Evolutionary conservation across 2,113 vertebrate genomes (phyloP).

Genomic region (Anhinga anhinga): DNA sequence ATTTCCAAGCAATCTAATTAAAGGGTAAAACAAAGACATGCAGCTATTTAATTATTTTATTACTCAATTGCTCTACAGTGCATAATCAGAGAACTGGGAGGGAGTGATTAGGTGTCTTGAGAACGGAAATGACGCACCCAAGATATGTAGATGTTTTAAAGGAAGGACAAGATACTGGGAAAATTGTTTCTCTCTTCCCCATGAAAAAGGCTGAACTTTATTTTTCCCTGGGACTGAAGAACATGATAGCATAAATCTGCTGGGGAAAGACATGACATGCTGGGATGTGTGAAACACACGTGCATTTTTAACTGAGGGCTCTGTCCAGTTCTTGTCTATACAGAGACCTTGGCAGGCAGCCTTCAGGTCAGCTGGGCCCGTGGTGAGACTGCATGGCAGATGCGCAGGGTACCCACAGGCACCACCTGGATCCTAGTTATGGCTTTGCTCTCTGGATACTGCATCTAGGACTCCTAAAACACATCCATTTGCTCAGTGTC

Average conservation of each 20-base stretch:
- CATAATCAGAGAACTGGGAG: constrained; percentile 5
- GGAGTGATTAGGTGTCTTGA: constrained; percentile 11
- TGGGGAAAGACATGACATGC: neutral
- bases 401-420: neutral
- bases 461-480: neutral
- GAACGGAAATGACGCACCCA: constrained; percentile 54
- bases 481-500: neutral
- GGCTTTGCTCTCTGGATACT: neutral
- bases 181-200: neutral
- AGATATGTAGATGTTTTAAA: neutral
- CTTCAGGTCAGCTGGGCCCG: rapidly evolving
- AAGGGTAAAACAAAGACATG: constrained; percentile 1
- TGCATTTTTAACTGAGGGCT: neutral
- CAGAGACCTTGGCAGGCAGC: neutral
- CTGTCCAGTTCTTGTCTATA: neutral
- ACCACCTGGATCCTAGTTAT: neutral
- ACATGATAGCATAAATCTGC: neutral
- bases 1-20: constrained; percentile 24
- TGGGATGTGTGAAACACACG: neutral
- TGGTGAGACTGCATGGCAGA: neutral
- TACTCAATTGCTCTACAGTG: constrained; percentile 12
- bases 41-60: constrained; percentile 38
- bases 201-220: neutral
- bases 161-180: neutral
- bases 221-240: neutral